Base-by-base conservation (phyloP, 2,113 vertebrate species). In the Pachycephala philippinensis region DNA sequence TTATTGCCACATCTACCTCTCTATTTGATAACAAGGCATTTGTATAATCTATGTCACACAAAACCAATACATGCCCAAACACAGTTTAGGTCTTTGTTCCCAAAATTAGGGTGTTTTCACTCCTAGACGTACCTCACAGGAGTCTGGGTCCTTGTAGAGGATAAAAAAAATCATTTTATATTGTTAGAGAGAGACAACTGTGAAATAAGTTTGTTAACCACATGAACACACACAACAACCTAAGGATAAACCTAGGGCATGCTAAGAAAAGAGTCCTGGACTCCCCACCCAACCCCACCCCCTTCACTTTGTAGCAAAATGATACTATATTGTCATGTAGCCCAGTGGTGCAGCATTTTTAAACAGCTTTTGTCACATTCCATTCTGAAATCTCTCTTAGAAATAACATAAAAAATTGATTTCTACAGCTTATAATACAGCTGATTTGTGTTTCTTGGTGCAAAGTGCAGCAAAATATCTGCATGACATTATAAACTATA, bases 281-380 rank as follows among this genome's bases (percentile, higher is more conserved):
- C 50, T 56, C 8, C 4, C 4, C 6, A 4, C 1, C 4, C 4
- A 5, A 4, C 1, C 5, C 7, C 4, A 6, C 4, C 5, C 23
- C 1, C 21, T 37, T 12, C 5, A 4, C 5, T 3, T 50, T 57
- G 24, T 91, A 78, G 33, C 7, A 27, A 70, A 53, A 76, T 10
- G 14, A 30, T 28, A 27, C 5, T 53, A 17, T 24, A 37, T 50
- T 57, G 11, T 44, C 16, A 16, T 3, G 3, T 63, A 42, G 23
- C 35, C 52, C 79, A 26, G 15, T 44, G 22, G 13, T 17, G 2
- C 42, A 80, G 9, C 8, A 2, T 61, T 35, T 90, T 85, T 69
- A 53, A 81, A 37, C 30, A 61, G 6, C 1, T 45, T 65, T 76
- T 57, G 27, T 24, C 3, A 6, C 57, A 61, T 53, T 80, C 20